Conservation (phyloP, 2,888 invertebrate genomes). For the Sabellastarte sp. region DNA sequence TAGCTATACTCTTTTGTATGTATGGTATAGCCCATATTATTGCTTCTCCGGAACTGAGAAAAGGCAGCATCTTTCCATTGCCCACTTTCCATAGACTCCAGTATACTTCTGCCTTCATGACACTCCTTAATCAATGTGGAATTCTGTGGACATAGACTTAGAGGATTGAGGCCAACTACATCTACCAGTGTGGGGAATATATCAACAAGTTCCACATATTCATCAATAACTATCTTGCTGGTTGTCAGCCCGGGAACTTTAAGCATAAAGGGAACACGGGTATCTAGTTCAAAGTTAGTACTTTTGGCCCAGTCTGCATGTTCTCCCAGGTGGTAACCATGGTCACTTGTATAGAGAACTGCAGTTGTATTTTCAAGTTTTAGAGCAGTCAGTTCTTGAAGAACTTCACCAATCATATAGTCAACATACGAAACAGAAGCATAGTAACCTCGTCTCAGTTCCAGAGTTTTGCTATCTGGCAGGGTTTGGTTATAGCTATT, state of each 20-base stretch:
- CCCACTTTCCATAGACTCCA: neutral
- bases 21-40: neutral
- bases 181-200: slow-evolving; percentile 34
- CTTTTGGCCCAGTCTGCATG: slow-evolving; percentile 38
- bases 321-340: slow-evolving; percentile 26
- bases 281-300: slow-evolving; percentile 37
- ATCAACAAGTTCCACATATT: slow-evolving; percentile 33
- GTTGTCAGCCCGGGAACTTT: slow-evolving; percentile 32
- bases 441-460: neutral
- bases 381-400: neutral
- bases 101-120: neutral
- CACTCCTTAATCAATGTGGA: neutral
- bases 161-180: slow-evolving; percentile 23
- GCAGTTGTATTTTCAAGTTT: neutral
- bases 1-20: neutral
- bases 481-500: neutral
- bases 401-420: neutral
- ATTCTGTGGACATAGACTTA: slow-evolving; percentile 24
- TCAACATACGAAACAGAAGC: neutral
- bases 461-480: neutral
- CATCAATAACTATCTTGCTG: slow-evolving; percentile 23
- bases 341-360: neutral
- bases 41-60: neutral
- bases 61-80: neutral
- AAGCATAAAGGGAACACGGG: slow-evolving; percentile 37